Percentiles rank a stretch among this genome's conserved stretches.
phyloP scores from a whole-genome alignment of 2,888 invertebrate genomes.

The Meandrusa payeni region DNA sequence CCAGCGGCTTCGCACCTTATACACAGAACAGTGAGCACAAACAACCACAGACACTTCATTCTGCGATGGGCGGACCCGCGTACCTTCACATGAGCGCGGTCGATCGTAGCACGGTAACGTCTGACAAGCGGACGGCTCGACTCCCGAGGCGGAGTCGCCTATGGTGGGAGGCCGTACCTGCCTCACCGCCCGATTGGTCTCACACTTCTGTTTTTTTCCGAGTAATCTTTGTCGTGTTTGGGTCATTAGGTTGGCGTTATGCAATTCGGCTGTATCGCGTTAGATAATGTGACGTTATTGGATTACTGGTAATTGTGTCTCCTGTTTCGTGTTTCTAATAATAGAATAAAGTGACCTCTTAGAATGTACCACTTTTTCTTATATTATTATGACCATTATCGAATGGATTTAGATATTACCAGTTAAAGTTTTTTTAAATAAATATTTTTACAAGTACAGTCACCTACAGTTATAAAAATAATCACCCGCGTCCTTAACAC shows the following conservation, averaged over 20 bases:
- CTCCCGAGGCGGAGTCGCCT: slow-evolving; percentile 61
- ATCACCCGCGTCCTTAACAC: no score
- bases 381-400: no score
- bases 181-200: slow-evolving; percentile 66
- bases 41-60: slow-evolving; percentile 79
- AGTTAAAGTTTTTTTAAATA: no score
- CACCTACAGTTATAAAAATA: no score
- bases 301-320: slow-evolving; percentile 21
- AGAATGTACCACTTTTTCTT: no score
- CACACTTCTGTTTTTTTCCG: slow-evolving; percentile 49
- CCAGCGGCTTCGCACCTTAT: slow-evolving; percentile 70
- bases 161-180: slow-evolving; percentile 73
- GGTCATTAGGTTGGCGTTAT: slow-evolving; percentile 59
- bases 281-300: slow-evolving; percentile 35
- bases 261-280: slow-evolving; percentile 36
- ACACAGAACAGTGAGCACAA: slow-evolving; percentile 77
- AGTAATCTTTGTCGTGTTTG: slow-evolving; percentile 49
- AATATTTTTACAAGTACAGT: no score
- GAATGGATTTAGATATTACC: no score
- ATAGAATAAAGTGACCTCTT: no score
- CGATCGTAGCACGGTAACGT: slow-evolving; percentile 60
- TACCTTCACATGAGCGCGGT: slow-evolving; percentile 65
- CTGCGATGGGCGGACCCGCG: slow-evolving; percentile 65
- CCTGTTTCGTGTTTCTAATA: neutral
- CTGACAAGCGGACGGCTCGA: slow-evolving; percentile 45